Conservation (phyloP, 2,113 vertebrate genomes). For the Canis aureus region DNA sequence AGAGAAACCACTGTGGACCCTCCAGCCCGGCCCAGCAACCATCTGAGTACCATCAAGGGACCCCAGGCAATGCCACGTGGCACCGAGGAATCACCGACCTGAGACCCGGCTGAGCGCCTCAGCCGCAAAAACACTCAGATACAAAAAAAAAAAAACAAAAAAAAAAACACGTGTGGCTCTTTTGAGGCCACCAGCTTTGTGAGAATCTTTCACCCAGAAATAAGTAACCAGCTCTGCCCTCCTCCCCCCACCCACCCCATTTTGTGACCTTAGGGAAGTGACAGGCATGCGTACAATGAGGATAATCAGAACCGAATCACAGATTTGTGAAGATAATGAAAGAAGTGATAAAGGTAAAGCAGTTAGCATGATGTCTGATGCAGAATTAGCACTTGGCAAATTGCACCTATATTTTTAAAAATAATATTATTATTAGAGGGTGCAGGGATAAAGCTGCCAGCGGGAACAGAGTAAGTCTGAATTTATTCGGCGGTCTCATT, state of each 20-base stretch:
- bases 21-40: not conserved
- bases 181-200: not conserved
- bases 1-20: not conserved
- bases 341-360: not conserved
- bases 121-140: not conserved
- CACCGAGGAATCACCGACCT: not conserved
- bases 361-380: not conserved
- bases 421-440: not conserved
- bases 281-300: not conserved
- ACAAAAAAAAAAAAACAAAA: not conserved
- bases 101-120: not conserved
- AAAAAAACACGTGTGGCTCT: no score
- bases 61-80: fast-evolving
- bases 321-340: not conserved
- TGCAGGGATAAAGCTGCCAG: not conserved
- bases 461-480: not conserved
- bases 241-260: no score
- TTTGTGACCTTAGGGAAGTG: not conserved
- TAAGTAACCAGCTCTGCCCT: not conserved
- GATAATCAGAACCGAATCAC: not conserved
- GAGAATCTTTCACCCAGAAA: not conserved
- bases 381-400: not conserved
- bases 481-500: not conserved
- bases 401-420: not conserved
- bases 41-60: not conserved